Base-by-base conservation (phyloP, 2,888 invertebrate genomes). In the Emmelina monodactyla region DNA sequence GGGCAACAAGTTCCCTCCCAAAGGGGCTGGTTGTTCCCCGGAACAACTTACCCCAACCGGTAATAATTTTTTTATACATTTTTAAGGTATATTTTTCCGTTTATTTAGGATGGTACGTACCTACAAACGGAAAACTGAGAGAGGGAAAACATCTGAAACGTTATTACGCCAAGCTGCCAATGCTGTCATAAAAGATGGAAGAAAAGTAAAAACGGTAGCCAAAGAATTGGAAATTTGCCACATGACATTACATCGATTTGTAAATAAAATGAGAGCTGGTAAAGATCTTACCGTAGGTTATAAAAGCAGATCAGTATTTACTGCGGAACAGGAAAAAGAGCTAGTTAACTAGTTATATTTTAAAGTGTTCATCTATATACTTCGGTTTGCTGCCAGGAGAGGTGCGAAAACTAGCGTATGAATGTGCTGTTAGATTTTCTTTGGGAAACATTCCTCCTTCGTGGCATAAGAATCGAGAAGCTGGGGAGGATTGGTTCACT, bases 151-250 rank as follows among this genome's bases (percentile, higher is more conserved):
- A 16, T 42, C 40, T 7, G 30, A 25, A 22, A 30, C 31, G 9
- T 31, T 41, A 19, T 22, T 41, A 11, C 38, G 31, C 22, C 34
- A 29, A 33, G 40, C 41, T 22, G 42, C 44, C 14, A 32, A 44
- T 34, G 42, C 42, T 15, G 43, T 43, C 25, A 37, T 43, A 12
- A 37, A 44, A 22, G 42, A 43, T 12, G 41, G 39, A 13, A 22
- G 41, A 15, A 43, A 43, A 37, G 16, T 44, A 16, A 43, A 43
- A 37, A 44, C 43, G 9, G 41, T 42, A 28, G 41, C 37, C 9
- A 28, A 39, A 16, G 36, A 43, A 32, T 29, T 37, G 16, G 37
- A 42, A 29, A 39, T 42, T 25, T 43, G 43, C 31, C 36, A 43
- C 16, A 33, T 33, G 28, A 42, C 41, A 16, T 42, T 43, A 35